Evolutionary conservation across 2,113 vertebrate genomes (phyloP).

Genomic region (Malaclemys terrapin): DNA sequence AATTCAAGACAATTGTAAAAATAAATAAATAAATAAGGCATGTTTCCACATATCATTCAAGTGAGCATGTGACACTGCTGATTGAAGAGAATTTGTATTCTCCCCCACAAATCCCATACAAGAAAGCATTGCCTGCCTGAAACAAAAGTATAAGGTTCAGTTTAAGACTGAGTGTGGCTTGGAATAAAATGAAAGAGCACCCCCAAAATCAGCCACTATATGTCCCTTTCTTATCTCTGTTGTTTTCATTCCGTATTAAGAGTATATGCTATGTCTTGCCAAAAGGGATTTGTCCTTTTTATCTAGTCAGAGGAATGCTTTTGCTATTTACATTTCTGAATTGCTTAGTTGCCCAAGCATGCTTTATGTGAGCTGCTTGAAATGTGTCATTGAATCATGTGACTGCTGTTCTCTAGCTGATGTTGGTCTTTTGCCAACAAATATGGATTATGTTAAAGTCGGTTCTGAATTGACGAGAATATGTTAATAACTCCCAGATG

Average conservation of each 20-base stretch:
- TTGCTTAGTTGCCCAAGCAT: slow-evolving; percentile 98
- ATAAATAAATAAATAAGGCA: neutral
- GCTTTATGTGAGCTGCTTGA: slow-evolving; percentile 88
- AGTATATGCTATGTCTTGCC: slow-evolving; percentile 87
- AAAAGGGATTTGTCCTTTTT: slow-evolving; percentile 96
- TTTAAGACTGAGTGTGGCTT: slow-evolving; percentile 34
- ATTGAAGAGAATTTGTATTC: slow-evolving; percentile 53
- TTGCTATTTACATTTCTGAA: slow-evolving; percentile 95
- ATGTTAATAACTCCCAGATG: slow-evolving; percentile 99
- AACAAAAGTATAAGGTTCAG: neutral
- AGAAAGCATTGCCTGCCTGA: slow-evolving; percentile 46
- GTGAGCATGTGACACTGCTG: neutral
- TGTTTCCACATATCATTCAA: slow-evolving; percentile 20
- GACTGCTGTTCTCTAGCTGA: slow-evolving; percentile 88
- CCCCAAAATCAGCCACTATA: slow-evolving; percentile 13
- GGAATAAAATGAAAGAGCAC: slow-evolving; percentile 56
- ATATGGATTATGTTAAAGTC: slow-evolving; percentile 99
- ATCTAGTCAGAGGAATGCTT: slow-evolving; percentile 87
- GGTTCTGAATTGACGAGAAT: slow-evolving; percentile 96
- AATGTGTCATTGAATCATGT: slow-evolving; percentile 94
- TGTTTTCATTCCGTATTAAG: slow-evolving; percentile 67
- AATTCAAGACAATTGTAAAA: neutral
- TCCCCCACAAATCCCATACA: neutral
- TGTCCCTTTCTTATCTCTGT: slow-evolving; percentile 52
- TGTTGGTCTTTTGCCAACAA: slow-evolving; percentile 98